Base-by-base conservation (phyloP, 2,113 vertebrate genomes). In the Triplophysa dalaica region DNA sequence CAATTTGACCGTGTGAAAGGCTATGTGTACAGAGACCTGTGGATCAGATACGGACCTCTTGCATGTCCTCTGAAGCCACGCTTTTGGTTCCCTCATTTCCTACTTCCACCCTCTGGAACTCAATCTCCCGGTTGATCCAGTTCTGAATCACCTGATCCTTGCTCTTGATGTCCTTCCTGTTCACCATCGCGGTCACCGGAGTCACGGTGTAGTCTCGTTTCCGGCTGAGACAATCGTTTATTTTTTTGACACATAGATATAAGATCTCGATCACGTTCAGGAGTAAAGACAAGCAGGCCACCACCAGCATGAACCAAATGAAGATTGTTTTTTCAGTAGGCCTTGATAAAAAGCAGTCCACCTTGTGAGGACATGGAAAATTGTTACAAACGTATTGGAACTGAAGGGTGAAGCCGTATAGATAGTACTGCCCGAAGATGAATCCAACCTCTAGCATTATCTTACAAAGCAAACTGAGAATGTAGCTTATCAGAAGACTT, bases 261-360 rank as follows among this genome's bases (percentile, higher is more conserved):
- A 96, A 88, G 58, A 99, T 92, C 91, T 99, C 98, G 1, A 94
- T 87, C 83, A 98, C 60, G 80, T 95, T 95, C 84, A 99, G 93
- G n/a, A 94, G 64, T 13, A 98, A 91, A 0, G 98, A 99, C 9
- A 97, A 83, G 0, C 93, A 89, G n/a, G 97, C 96, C 54, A 97
- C 92, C 8, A 93, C 95, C 89, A 99, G 87, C 98, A 98, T 99
- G 89, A 98, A 99, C 91, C 98, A 92, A 87, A 99, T 98, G 91
- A 99, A 96, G 77, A 99, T 86, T 1, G 94, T 97, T 85, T 99
- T 99, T 90, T 99, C 98, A 0, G 97, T 98, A 29, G 98, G 97
- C 75, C 98, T 89, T 0, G 97, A 99, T 86, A 99, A 94, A 89
- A 97, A 99, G 87, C 97, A 99, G 91, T 99, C 97, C 86, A 99